Evolutionary conservation across 2,888 invertebrate species (phyloP), one percentile per base, ranked within the genome.

Genomic region (Bombylius discolor): DNA sequence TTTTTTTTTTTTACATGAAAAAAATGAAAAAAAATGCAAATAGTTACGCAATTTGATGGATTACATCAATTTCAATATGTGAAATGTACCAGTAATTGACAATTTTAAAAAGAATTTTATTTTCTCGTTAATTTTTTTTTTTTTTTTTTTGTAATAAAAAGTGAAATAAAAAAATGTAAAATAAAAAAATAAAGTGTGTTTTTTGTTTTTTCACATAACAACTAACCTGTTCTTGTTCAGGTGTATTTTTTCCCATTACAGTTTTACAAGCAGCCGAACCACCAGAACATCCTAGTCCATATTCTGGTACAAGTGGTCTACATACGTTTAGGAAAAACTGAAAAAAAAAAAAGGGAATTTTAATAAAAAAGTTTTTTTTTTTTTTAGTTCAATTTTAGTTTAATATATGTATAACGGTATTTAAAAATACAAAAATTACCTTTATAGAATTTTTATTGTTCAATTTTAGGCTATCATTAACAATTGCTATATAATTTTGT

Each of bases 301-400:
- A 70, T 64, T 68, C 68, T 56, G 73, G 67, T 63, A 73, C 70
- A 62, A 74, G 65, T 61, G 73, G 73, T 62, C 72, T 69, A 63
- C 74, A 74, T 56, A 74, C 72, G 65, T 74, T 74, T 59, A 74
- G 61, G 62, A 67, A 72, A 64, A 70, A 69, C 70, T 72, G 64
- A 49, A 60, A 23, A 23, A 36, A 47, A 55, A 46, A 49, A 33
- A n/a, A 61, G 7, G 44, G 42, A 58, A 42, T 12, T 33, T 36
- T 33, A 47, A 48, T 46, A 44, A 46, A 49, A 47, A 33, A n/a
- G 32, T 8, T 13, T 47, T 47, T 23, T 36, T 36, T 36, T 36
- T 8, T 36, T 6, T 34, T 34, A 7, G 7, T 6, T 8, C 1
- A 36, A 36, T 36, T 36, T 36, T 36, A 36, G 6, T 36, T 36